These are phyloP conservation scores for Trinorchestia longiramus DNA, from an alignment of 1,140 invertebrate genomes.

Conservation along the genomic window DNA sequence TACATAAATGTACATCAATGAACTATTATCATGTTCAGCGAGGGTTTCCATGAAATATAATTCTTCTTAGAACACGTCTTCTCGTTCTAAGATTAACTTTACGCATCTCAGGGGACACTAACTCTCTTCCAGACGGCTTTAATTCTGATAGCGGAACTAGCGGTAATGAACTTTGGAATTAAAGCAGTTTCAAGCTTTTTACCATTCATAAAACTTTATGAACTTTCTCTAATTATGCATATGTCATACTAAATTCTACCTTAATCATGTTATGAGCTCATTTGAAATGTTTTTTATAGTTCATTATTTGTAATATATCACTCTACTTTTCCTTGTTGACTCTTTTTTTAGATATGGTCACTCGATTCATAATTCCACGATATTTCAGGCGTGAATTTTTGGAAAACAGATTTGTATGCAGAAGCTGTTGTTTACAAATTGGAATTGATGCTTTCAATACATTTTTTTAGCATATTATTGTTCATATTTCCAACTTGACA, in stretches of 20 bases:
- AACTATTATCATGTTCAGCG: background rate
- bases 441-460: too few relatives aligned
- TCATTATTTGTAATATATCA: background rate
- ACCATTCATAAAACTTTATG: background rate
- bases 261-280: background rate
- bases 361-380: background rate
- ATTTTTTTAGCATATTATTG: too few relatives aligned
- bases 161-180: background rate
- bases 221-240: background rate
- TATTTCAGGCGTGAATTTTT: background rate
- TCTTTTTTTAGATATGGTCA: background rate
- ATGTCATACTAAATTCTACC: background rate
- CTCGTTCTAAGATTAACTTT: background rate
- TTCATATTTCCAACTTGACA: too few relatives aligned
- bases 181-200: background rate
- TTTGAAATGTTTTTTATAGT: background rate
- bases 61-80: background rate
- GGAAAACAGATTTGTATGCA: too few relatives aligned
- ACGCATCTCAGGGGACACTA: background rate
- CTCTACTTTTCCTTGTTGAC: background rate
- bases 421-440: too few relatives aligned
- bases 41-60: background rate
- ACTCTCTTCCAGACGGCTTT: background rate
- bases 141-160: background rate
- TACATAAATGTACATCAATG: background rate